phyloP scores from a whole-genome alignment of 2,113 vertebrate species.

The Stomatorhinus ivindoensis region DNA sequence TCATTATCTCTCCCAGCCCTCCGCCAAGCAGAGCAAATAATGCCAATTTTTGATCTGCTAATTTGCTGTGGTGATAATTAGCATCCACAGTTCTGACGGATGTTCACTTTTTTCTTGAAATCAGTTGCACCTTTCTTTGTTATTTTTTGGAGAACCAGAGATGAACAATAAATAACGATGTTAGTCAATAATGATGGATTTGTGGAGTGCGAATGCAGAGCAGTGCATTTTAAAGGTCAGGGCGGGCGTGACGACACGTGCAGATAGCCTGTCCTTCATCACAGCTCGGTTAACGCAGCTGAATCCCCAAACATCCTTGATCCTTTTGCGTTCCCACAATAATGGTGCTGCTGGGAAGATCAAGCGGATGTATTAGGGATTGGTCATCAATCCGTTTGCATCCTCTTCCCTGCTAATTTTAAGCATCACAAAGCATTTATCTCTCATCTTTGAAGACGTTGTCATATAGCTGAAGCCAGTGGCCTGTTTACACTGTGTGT shows the following conservation, averaged over 20 bases:
- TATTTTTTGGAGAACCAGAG: not conserved
- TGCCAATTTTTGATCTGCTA: not conserved
- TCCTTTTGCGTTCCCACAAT: not conserved
- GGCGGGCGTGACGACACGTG: not conserved
- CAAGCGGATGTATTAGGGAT: not conserved
- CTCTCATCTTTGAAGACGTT: not conserved
- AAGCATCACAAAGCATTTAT: not conserved
- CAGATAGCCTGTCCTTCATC: not conserved
- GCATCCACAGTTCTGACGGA: not conserved
- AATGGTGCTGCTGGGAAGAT: not conserved
- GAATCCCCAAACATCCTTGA: not conserved
- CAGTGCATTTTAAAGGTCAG: not conserved
- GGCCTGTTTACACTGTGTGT: not conserved
- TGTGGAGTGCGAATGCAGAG: not conserved
- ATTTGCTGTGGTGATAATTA: constrained; percentile 7
- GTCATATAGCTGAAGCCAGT: not conserved
- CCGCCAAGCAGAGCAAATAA: not conserved
- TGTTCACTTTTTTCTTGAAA: not conserved
- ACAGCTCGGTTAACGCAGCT: not conserved
- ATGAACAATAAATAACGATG: not conserved
- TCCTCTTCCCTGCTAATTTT: not conserved
- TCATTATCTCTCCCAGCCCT: constrained; percentile 1
- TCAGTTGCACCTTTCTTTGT: not conserved
- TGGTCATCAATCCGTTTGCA: not conserved
- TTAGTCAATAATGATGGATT: not conserved